Base-by-base conservation (phyloP, 2,797 vertebrate species). In the Urosaurus nigricauda region DNA sequence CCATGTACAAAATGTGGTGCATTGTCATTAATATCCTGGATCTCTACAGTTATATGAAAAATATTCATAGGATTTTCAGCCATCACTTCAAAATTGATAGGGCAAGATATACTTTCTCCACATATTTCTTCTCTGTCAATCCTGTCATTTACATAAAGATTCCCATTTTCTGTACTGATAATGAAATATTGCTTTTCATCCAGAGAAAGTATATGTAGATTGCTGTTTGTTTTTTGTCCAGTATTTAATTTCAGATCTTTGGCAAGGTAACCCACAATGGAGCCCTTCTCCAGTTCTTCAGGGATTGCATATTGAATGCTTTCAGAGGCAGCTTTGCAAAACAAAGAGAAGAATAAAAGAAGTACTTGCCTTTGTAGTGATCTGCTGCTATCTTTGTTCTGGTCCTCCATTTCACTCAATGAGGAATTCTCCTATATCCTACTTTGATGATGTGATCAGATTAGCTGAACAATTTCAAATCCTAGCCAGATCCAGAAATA, bases 1-100 rank as follows among this genome's bases (percentile, higher is more conserved):
- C 90, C 93, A 53, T 68, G 56, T 16, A 75, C 92, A 68, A 97
- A 97, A 37, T 58, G 74, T 0, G 89, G 89, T 5, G 80, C 32
- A 68, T 90, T 77, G 78, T 90, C 85, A 71, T 90, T 90, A 2
- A 90, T 35, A 13, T 90, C 85, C 32, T 82, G 81, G 40, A 90
- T 82, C 11, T 94, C 89, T n/a, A 97, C 87, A 26, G 94, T 96
- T n/a, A 97, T 65, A 53, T 95, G 94, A n/a, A 96, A 97, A 85
- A 98, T 90, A 91, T 97, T 97, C 93, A 98, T 96, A 1, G 97
- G 97, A 83, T 97, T 98, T 92, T 97, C 96, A 13, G 96, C 35
- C 81, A 97, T 95, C 1, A 97, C 94, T 94, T 98, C 95, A 47
- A 98, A 98, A 96, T 97, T 96, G 63, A 98, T 90, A 74, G 96